Evolutionary conservation across 2,888 invertebrate species (phyloP).

Genomic region (Villa cingulata): DNA sequence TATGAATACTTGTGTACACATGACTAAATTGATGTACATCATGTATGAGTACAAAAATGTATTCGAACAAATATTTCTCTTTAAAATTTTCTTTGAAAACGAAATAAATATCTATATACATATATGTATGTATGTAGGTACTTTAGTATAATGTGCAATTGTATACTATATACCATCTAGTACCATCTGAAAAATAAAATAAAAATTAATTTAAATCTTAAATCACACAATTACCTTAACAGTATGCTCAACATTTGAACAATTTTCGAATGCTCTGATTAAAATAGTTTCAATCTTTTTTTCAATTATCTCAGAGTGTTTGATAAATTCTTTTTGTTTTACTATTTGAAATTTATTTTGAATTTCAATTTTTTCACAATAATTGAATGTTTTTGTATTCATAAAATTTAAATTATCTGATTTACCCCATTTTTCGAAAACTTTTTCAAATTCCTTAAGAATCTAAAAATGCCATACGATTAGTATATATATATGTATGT

Average conservation of each 20-base stretch:
- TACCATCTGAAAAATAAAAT: background rate
- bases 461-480: conserved; percentile 18
- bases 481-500: too few relatives aligned
- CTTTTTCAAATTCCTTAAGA: conserved; percentile 25
- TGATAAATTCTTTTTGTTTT: conserved; percentile 36
- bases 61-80: too few relatives aligned
- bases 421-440: conserved; percentile 31
- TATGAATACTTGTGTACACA: too few relatives aligned
- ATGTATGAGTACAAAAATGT: too few relatives aligned
- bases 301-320: conserved; percentile 36
- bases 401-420: conserved; percentile 23
- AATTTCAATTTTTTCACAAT: background rate
- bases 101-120: too few relatives aligned
- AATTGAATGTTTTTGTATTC: background rate
- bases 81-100: too few relatives aligned
- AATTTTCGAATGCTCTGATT: conserved; percentile 45
- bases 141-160: too few relatives aligned
- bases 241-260: conserved; percentile 41
- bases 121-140: too few relatives aligned
- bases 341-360: conserved; percentile 42
- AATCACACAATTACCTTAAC: conserved; percentile 37
- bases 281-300: conserved; percentile 44
- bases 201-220: background rate
- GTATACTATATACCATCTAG: too few relatives aligned
- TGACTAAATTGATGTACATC: too few relatives aligned